A percentile compares a stretch with the other conserved stretches of the same genome.
phyloP scores from a whole-genome alignment of 1,140 invertebrate genomes.

The Zaprionus tsacasi region DNA sequence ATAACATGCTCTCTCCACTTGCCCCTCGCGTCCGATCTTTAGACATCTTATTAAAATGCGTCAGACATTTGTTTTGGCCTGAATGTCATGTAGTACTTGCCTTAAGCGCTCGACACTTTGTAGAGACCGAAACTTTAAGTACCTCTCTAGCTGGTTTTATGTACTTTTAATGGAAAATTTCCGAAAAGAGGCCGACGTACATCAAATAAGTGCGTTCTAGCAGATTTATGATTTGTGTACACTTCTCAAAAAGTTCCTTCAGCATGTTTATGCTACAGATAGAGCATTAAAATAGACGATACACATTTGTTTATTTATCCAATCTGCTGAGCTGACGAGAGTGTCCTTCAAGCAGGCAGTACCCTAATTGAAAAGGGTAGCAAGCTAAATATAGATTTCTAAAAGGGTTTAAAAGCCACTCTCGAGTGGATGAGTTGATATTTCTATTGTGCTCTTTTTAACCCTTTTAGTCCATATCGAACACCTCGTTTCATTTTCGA shows the following conservation, averaged over 20 bases:
- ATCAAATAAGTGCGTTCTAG: constrained; percentile 8
- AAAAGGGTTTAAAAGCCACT: not conserved
- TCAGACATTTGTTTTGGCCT: constrained; percentile 18
- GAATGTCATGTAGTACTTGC: constrained; percentile 5
- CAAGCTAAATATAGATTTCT: not conserved
- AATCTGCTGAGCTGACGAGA: not conserved
- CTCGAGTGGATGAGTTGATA: not conserved
- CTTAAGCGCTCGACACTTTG: constrained; percentile 41
- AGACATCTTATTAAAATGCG: constrained; percentile 7
- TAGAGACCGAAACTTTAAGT: constrained; percentile 43
- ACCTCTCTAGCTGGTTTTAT: constrained; percentile 52
- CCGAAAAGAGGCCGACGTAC: constrained; percentile 22
- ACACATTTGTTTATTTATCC: not conserved
- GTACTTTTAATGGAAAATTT: constrained; percentile 65
- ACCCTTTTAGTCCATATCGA: not conserved
- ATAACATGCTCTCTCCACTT: not conserved
- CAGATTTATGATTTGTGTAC: not conserved
- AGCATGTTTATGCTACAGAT: not conserved
- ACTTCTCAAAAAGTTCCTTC: constrained; percentile 2
- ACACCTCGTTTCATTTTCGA: not conserved
- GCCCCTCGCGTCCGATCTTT: not conserved
- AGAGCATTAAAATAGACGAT: not conserved
- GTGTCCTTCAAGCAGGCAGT: not conserved
- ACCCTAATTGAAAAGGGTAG: not conserved
- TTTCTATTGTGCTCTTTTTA: not conserved